Conservation (phyloP, 2,888 invertebrate species). For the Drosophila demipolita region DNA sequence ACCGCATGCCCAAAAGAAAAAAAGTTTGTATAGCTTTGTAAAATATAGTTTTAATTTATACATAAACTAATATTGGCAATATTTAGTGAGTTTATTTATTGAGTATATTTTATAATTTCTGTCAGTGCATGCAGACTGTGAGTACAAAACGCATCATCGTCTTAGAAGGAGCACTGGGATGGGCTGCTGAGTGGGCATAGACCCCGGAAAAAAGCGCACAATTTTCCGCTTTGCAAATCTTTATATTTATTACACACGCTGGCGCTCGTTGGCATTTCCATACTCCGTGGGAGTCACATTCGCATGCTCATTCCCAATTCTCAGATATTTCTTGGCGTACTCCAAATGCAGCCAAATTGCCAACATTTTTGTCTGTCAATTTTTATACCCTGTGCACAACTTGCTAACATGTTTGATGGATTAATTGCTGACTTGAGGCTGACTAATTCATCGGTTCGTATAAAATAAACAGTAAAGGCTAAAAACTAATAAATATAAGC, state of each 20-base stretch:
- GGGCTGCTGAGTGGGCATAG: constrained; percentile 22
- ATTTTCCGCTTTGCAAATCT: constrained; percentile 74
- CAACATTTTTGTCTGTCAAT: constrained; percentile 12
- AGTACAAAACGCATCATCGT: constrained; percentile 9
- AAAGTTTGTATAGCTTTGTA: too few relatives aligned
- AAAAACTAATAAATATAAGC: too few relatives aligned
- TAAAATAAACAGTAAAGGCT: not conserved
- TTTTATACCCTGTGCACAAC: constrained; percentile 17
- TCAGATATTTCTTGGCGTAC: constrained; percentile 30
- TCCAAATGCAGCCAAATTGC: constrained; percentile 28
- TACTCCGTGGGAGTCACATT: constrained; percentile 35
- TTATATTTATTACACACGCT: constrained; percentile 70
- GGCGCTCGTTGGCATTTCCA: constrained; percentile 45
- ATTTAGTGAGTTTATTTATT: not conserved
- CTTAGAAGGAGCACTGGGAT: not conserved
- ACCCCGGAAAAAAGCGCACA: constrained; percentile 47
- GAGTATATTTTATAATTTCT: constrained; percentile 6
- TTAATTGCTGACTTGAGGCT: not conserved
- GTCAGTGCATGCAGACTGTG: constrained; percentile 27
- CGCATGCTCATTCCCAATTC: constrained; percentile 37
- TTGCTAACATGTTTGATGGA: not conserved
- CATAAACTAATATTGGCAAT: not conserved
- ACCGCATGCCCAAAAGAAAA: too few relatives aligned
- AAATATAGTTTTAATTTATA: not conserved
- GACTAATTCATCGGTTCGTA: not conserved